Evolutionary conservation across 2,797 vertebrate genomes (phyloP), one percentile per base, ranked within the genome.

Genomic region (Benthosema pterotum): DNA sequence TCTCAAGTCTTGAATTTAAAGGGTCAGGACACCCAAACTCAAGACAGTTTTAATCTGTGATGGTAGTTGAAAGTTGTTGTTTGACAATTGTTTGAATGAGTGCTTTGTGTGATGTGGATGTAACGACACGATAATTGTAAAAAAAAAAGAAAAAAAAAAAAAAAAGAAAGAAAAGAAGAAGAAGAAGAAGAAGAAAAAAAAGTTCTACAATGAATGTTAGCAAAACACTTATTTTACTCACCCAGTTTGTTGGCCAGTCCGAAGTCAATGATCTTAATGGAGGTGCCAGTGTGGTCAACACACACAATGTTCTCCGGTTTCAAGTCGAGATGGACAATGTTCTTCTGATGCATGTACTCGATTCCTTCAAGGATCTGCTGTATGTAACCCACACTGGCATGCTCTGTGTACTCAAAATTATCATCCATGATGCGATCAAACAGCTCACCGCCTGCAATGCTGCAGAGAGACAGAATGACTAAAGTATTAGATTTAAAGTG

Each of bases 261-360:
- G 0, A 97, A 97, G 87, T 97, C 95, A 0, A 96, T 93, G 63
- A 97, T 95, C 87, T 97, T 97, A 48, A 97, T 18, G 53, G 79
- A 75, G 17, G 92, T 94, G 72, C 93, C 90, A 2, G 65, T 32
- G 5, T 83, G 88, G 86, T 92, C 92, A 52, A 94, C 82, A 0
- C 95, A 97, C 65, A 97, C 93, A 0, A 97, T 94, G 89, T 97
- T 97, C 86, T 97, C 95, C 0, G 95, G 95, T 73, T 97, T 97
- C 60, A 97, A 92, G 79, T 96, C 95, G 8, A 96, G 91, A 68
- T 96, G 95, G 52, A 96, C 48, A 0, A 97, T 77, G 15, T 77
- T 88, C 87, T 94, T 92, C 70, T 86, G 16, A 2, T 97, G 95
- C 92, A 96, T 94, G 88, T 87, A 96, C 19, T 66, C 71, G 2